phyloP scores from a whole-genome alignment of 2,888 invertebrate species.

The Entomobrya multifasciata region DNA sequence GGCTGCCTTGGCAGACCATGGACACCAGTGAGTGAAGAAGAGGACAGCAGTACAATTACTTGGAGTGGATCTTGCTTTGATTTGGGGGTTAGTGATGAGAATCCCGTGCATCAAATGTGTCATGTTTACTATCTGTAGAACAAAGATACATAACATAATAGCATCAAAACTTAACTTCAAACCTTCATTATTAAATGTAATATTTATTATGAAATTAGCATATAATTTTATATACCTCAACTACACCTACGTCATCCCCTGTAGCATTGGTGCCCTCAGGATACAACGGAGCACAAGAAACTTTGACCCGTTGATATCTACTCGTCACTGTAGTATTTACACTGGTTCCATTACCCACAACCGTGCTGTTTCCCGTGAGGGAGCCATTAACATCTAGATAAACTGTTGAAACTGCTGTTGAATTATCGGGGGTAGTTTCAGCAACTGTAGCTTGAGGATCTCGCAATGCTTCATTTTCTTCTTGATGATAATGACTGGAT shows the following conservation, averaged over 20 bases:
- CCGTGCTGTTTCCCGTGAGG: background rate
- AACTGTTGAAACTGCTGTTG: slow-evolving; percentile 55
- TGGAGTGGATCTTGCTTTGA: slow-evolving; percentile 85
- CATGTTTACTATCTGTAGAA: slow-evolving; percentile 86
- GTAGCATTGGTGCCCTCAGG: slow-evolving; percentile 16
- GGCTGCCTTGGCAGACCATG: slow-evolving; percentile 94
- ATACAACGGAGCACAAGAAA: slow-evolving; percentile 42
- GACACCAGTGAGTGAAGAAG: slow-evolving; percentile 93
- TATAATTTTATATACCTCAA: slow-evolving; percentile 39
- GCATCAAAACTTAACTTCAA: background rate
- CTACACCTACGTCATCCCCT: slow-evolving; percentile 17
- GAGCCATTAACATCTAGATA: slow-evolving; percentile 44
- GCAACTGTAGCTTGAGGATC: background rate
- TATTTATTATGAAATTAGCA: background rate
- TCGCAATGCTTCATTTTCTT: background rate
- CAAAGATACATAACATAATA: slow-evolving; percentile 54
- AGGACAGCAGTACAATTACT: slow-evolving; percentile 88
- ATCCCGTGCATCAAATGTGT: slow-evolving; percentile 86
- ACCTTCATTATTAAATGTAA: background rate
- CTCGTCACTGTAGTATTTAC: slow-evolving; percentile 25
- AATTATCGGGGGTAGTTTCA: slow-evolving; percentile 33
- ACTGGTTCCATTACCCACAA: slow-evolving; percentile 18
- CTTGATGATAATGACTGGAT: background rate
- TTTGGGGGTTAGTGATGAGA: slow-evolving; percentile 85
- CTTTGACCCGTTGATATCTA: slow-evolving; percentile 48